Evolutionary conservation across 1,140 invertebrate genomes (phyloP).

Genomic region (Hormaphis cornu): DNA sequence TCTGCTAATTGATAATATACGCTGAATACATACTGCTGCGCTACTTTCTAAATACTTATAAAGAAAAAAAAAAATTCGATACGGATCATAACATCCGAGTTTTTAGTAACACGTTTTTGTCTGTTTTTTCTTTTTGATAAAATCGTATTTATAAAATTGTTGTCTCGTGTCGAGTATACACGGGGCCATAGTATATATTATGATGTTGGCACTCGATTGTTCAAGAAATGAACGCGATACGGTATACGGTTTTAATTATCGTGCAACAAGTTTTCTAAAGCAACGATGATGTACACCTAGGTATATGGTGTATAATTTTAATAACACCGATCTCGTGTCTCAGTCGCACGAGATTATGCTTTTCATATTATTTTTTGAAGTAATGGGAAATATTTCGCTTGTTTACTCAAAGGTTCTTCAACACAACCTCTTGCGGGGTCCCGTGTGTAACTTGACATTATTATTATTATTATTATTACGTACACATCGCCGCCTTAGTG

Average conservation of each 20-base stretch:
- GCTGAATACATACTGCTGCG: no score
- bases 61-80: no score
- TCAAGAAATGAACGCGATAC: neutral
- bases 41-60: no score
- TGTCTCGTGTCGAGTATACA: neutral
- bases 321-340: neutral
- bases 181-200: neutral
- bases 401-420: slow-evolving; percentile 19
- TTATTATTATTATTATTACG: neutral
- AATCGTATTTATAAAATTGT: no score
- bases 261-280: slow-evolving; percentile 21
- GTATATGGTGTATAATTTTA: neutral
- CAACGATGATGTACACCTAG: neutral
- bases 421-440: neutral
- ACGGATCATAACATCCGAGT: no score
- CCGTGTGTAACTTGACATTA: neutral
- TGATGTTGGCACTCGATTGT: neutral
- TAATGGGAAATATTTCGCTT: neutral
- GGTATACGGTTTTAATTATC: slow-evolving; percentile 14
- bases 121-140: no score
- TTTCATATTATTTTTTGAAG: slow-evolving; percentile 18
- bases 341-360: neutral
- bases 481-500: neutral
- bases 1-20: no score
- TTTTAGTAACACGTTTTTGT: no score